Evolutionary conservation across 1,140 invertebrate species (phyloP).

Genomic region (Aphelenchoides fujianensis): DNA sequence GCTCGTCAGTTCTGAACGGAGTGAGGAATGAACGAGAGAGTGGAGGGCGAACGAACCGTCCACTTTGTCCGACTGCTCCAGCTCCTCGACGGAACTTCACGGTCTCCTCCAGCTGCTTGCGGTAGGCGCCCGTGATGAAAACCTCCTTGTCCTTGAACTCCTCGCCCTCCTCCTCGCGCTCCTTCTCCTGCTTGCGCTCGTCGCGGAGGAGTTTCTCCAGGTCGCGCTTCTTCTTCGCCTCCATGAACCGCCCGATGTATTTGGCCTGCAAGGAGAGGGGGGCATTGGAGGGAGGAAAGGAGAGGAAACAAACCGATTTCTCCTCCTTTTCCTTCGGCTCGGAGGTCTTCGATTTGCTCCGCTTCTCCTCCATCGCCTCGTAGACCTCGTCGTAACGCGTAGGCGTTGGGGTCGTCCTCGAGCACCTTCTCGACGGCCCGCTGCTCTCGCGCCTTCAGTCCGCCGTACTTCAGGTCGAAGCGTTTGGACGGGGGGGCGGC

Average conservation of each 20-base stretch:
- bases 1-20: not conserved
- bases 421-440: constrained; percentile 8
- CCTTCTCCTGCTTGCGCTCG: constrained; percentile 35
- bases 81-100: constrained; percentile 9
- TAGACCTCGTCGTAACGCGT: constrained; percentile 14
- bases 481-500: not conserved
- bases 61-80: constrained; percentile 1
- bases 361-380: not conserved
- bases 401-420: constrained; percentile 6
- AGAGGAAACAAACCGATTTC: not conserved
- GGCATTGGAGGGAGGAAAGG: not conserved
- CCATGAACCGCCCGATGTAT: constrained; percentile 34
- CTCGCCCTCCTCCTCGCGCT: constrained; percentile 35
- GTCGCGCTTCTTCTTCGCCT: constrained; percentile 27
- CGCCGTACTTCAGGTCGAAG: not conserved
- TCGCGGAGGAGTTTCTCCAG: constrained; percentile 23
- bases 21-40: not conserved
- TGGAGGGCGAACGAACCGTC: too few species aligned
- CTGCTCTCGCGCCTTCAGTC: not conserved
- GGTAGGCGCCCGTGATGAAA: constrained; percentile 36
- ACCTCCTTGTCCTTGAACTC: constrained; percentile 35
- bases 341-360: not conserved
- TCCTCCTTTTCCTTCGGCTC: not conserved
- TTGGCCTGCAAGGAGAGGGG: constrained; percentile 22
- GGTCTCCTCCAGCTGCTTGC: constrained; percentile 28